phyloP scores from a whole-genome alignment of 2,797 vertebrate species.

The Poliocrania exsul region DNA sequence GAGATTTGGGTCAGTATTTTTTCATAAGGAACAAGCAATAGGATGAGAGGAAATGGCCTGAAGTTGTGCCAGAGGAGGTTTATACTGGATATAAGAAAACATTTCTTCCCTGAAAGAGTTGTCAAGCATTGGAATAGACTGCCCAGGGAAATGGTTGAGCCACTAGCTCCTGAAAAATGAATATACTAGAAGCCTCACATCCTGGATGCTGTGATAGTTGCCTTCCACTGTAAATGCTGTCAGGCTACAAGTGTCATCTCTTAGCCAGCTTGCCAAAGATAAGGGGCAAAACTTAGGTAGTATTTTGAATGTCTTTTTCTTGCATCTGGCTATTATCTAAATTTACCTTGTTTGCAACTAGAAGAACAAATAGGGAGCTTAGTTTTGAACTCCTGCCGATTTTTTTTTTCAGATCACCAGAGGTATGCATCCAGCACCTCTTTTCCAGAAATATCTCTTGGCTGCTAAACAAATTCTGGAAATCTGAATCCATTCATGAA shows the following conservation, averaged over 20 bases:
- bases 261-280: neutral
- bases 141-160: neutral
- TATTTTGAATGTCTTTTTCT: neutral
- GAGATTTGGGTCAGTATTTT: neutral
- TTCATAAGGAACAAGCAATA: neutral
- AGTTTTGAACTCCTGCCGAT: conserved; percentile 37
- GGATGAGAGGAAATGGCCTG: neutral
- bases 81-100: neutral
- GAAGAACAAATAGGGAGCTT: conserved; percentile 50
- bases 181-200: neutral
- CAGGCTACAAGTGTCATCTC: neutral
- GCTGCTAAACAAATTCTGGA: conserved; percentile 54
- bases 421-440: neutral
- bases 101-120: neutral
- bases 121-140: neutral
- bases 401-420: conserved; percentile 36
- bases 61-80: neutral
- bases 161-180: neutral
- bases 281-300: neutral
- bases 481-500: conserved; percentile 76
- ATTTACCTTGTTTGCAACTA: conserved; percentile 1
- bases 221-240: neutral
- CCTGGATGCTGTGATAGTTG: neutral
- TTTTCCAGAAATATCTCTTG: conserved; percentile 40
- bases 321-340: neutral